phyloP scores from a whole-genome alignment of 2,113 vertebrate species.

The Myrmecobius fasciatus region DNA sequence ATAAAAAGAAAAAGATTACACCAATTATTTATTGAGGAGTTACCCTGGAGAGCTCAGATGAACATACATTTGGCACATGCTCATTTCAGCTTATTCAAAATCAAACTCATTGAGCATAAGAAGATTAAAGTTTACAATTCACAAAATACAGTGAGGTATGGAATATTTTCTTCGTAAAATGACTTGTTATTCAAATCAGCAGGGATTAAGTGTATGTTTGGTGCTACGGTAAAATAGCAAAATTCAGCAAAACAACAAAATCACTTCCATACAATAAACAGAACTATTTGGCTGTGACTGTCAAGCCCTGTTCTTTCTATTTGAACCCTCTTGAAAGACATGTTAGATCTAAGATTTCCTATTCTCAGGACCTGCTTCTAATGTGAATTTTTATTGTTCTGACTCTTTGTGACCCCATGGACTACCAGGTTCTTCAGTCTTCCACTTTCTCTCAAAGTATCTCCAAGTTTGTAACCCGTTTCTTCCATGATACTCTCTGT shows the following conservation, averaged over 20 bases:
- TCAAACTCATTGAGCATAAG: conserved; percentile 77
- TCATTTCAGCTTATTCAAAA: conserved; percentile 86
- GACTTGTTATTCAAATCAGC: neutral
- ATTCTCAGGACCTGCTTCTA: neutral
- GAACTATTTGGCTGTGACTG: neutral
- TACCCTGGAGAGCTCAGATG: conserved; percentile 90
- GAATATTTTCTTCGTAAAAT: neutral
- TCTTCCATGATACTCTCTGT: neutral
- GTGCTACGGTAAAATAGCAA: neutral
- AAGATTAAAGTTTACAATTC: conserved; percentile 62
- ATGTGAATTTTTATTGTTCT: neutral
- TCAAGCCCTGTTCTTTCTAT: neutral
- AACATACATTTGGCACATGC: conserved; percentile 87
- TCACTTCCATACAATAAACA: neutral
- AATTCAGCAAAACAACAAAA: neutral
- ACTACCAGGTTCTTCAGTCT: neutral
- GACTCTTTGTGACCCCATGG: neutral
- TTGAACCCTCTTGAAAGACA: neutral
- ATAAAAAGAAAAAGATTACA: conserved; percentile 82
- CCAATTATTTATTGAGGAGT: conserved; percentile 85
- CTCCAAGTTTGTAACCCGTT: neutral
- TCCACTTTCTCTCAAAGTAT: neutral
- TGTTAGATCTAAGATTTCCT: neutral
- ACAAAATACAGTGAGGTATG: conserved; percentile 79
- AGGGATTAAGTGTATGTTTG: neutral